Percentiles rank a stretch among this genome's conserved stretches.
Conservation (phyloP, 2,113 vertebrate genomes). For the Sporophila hypoxantha region DNA sequence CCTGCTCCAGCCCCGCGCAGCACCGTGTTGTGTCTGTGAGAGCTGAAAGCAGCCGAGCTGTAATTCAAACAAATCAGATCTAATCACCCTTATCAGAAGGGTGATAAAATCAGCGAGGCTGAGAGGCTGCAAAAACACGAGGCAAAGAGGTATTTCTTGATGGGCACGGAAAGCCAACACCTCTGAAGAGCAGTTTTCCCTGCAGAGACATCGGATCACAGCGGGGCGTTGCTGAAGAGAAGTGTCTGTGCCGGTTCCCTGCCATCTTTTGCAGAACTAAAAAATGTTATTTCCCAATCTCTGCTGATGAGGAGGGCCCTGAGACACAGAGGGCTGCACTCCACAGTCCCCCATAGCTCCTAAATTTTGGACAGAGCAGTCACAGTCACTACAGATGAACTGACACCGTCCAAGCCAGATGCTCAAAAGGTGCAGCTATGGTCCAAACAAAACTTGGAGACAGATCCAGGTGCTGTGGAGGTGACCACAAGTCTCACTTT, state of each 20-base stretch:
- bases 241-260: not conserved
- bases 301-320: not conserved
- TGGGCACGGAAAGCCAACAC: not conserved
- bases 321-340: not conserved
- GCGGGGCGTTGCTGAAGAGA: not conserved
- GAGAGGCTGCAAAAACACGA: not conserved
- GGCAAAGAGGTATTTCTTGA: not conserved
- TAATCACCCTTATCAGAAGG: slow-evolving; percentile 22
- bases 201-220: not conserved
- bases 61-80: slow-evolving; percentile 47
- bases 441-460: not conserved
- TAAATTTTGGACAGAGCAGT: not conserved
- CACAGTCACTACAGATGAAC: not conserved
- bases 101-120: not conserved
- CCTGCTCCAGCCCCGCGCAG: not conserved
- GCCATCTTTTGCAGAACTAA: not conserved
- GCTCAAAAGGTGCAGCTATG: fast-evolving
- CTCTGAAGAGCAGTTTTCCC: not conserved
- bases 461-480: not conserved
- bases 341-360: not conserved
- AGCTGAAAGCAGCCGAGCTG: not conserved
- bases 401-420: not conserved
- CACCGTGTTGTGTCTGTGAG: slow-evolving; percentile 5
- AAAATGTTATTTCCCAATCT: not conserved
- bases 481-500: not conserved